Base-by-base conservation (phyloP, 2,888 invertebrate genomes). In the Meghimatium bilineatum region DNA sequence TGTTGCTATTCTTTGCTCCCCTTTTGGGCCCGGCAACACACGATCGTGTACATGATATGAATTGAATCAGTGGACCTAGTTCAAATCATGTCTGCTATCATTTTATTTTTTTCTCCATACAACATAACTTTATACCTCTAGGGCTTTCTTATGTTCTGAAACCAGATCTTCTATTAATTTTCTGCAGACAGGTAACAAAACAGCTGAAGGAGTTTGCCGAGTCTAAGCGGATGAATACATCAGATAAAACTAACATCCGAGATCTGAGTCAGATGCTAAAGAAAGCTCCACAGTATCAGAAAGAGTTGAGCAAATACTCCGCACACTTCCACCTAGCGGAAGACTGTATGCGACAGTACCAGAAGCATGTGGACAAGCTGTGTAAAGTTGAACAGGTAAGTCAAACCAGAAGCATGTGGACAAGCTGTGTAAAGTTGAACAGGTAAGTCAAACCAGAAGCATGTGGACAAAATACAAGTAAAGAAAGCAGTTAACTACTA, bases 221-320 rank as follows among this genome's bases (percentile, higher is more conserved):
- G 74, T 93, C 94, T 77, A 95, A 95, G 90, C 91, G 94, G 69
- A 93, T 94, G 92, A 89, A 88, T 12, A 88, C 90, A 14, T 90
- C 91, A 29, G 91, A 96, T 79, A 93, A 93, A 85, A 98, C 99
- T 94, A 98, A 99, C 93, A 97, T 99, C 96, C 96, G 98, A 82
- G 99, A 99, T 94, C 95, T 99, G 84, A 98, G 98, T 0, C 97
- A 98, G 93, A 99, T 99, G 99, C 98, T 99, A 91, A 99, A 99
- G 95, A 99, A 99, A 94, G 99, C 99, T 99, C 99, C 99, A 0
- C 99, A 99, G 94, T 99, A 99, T 93, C 99, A 99, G 94, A 99
- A 99, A 94, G 99, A 99, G 94, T 94, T 99, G 90, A 98, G 98
- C 89, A 99, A 99, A 94, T 99, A 99, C 94, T 98, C 99, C 26